phyloP scores from a whole-genome alignment of 2,888 invertebrate genomes.

The Heliconius sara region DNA sequence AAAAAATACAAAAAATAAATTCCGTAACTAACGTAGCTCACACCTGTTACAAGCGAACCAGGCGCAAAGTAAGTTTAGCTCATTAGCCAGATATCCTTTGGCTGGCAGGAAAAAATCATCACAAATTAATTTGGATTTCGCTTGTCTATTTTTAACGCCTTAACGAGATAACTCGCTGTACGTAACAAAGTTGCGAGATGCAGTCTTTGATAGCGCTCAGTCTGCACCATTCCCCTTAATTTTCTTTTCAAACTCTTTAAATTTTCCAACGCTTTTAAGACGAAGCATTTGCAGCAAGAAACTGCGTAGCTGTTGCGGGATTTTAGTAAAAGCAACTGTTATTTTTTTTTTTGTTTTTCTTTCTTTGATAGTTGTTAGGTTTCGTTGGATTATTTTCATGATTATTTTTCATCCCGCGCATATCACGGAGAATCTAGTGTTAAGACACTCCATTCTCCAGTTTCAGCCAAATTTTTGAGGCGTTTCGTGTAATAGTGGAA shows the following conservation, averaged over 20 bases:
- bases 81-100: constrained; percentile 72
- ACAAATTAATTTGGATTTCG: constrained; percentile 72
- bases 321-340: constrained; percentile 45
- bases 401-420: too few relatives aligned
- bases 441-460: too few relatives aligned
- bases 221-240: constrained; percentile 67
- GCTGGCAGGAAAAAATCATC: constrained; percentile 60
- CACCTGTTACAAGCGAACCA: constrained; percentile 21
- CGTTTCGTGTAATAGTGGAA: too few relatives aligned
- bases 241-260: constrained; percentile 78
- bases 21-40: constrained; percentile 12
- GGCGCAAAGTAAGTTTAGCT: constrained; percentile 59
- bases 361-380: constrained; percentile 32
- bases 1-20: neutral
- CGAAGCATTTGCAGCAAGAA: constrained; percentile 60
- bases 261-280: constrained; percentile 72
- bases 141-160: constrained; percentile 68
- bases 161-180: constrained; percentile 75
- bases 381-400: constrained; percentile 32
- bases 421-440: too few relatives aligned
- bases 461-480: too few relatives aligned
- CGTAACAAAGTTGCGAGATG: constrained; percentile 75
- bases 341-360: constrained; percentile 30
- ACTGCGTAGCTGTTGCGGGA: constrained; percentile 58
- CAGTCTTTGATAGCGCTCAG: constrained; percentile 64